A percentile compares a stretch with the other conserved stretches of the same genome.
These are phyloP conservation scores for Eupithecia dodoneata DNA, from an alignment of 2,888 invertebrate genomes.

Conservation along the genomic window DNA sequence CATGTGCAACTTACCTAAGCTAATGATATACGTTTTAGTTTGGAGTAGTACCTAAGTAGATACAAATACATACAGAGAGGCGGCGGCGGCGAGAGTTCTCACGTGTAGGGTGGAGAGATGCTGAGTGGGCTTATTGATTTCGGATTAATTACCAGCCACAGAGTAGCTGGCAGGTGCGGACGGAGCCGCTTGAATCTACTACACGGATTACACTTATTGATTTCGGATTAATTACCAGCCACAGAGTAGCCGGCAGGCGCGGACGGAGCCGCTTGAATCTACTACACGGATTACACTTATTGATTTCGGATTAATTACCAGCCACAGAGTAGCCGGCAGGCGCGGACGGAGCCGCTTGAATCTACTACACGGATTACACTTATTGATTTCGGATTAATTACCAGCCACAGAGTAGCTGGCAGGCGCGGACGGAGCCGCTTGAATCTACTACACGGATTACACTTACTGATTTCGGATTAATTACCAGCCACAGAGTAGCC, in stretches of 20 bases:
- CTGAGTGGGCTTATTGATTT: slow-evolving; percentile 52
- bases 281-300: slow-evolving; percentile 41
- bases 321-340: slow-evolving; percentile 36
- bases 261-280: background rate
- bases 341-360: background rate
- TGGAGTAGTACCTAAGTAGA: background rate
- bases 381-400: slow-evolving; percentile 60
- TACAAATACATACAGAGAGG: background rate
- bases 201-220: slow-evolving; percentile 46
- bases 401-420: slow-evolving; percentile 42
- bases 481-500: slow-evolving; percentile 46
- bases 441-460: slow-evolving; percentile 20
- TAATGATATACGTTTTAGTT: background rate
- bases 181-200: background rate
- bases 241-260: slow-evolving; percentile 30
- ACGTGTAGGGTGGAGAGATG: slow-evolving; percentile 15
- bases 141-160: slow-evolving; percentile 54
- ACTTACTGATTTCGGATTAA: slow-evolving; percentile 58
- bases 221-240: slow-evolving; percentile 56
- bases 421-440: background rate
- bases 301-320: slow-evolving; percentile 58
- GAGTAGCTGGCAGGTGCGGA: slow-evolving; percentile 20
- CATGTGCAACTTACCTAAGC: background rate
- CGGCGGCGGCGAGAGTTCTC: background rate
- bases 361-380: slow-evolving; percentile 27